Percentiles rank a stretch among this genome's conserved stretches.
These are phyloP conservation scores for Anthopleura sola DNA, from an alignment of 64 coral and sea anemone genomes.

Conservation along the genomic window DNA sequence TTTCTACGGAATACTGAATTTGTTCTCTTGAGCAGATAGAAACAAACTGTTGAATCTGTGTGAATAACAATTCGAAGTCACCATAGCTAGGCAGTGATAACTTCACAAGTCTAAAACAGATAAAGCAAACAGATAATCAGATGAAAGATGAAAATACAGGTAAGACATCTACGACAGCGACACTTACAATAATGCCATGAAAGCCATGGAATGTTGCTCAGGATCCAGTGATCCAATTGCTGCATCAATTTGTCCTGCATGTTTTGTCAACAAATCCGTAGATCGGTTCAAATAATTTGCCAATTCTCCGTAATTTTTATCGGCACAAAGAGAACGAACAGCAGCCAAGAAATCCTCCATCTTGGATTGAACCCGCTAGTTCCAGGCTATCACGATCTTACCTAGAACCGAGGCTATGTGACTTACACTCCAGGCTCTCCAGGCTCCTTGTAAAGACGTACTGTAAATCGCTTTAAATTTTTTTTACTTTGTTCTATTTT, in stretches of 20 bases:
- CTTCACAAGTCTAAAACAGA: constrained; percentile 74
- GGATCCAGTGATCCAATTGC: constrained; percentile 93
- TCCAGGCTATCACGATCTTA: neutral
- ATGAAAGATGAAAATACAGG: neutral
- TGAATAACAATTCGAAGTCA: constrained; percentile 89
- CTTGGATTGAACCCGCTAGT: constrained; percentile 42
- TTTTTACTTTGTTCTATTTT: neutral
- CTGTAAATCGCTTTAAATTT: too few species aligned
- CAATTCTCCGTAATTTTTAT: constrained; percentile 91
- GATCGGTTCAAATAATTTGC: constrained; percentile 91
- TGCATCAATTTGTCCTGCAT: constrained; percentile 85
- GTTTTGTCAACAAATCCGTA: constrained; percentile 74
- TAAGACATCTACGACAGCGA: neutral
- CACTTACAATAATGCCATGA: constrained; percentile 90
- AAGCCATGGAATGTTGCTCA: constrained; percentile 93
- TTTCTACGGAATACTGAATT: constrained; percentile 91
- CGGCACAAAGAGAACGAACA: constrained; percentile 86
- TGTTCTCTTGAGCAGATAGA: constrained; percentile 87
- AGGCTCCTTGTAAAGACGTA: too few species aligned
- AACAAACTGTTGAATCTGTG: constrained; percentile 95
- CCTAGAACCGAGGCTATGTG: neutral
- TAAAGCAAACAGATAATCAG: neutral
- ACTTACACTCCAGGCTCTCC: too few species aligned
- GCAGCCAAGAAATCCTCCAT: constrained; percentile 98
- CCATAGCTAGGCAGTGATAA: constrained; percentile 84